phyloP scores from a whole-genome alignment of 2,888 invertebrate species.

The Clitarchus hookeri region DNA sequence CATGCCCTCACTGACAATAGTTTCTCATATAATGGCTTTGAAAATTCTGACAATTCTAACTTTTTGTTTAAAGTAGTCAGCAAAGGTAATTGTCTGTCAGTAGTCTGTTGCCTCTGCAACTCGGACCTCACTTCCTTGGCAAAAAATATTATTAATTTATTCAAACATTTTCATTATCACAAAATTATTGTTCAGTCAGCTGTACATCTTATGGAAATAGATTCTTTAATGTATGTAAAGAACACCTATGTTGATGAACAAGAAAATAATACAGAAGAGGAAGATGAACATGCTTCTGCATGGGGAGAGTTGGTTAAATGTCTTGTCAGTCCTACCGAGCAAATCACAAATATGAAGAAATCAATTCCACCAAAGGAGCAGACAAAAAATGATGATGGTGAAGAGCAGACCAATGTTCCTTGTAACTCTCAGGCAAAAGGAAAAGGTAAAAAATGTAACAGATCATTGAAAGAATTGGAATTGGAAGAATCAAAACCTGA shows the following conservation, averaged over 20 bases:
- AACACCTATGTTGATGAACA: neutral
- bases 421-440: neutral
- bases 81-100: constrained; percentile 28
- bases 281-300: constrained; percentile 4
- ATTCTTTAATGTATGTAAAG: constrained; percentile 22
- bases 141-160: constrained; percentile 38
- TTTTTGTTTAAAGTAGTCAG: constrained; percentile 23
- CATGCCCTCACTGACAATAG: constrained; percentile 34
- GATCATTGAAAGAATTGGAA: constrained; percentile 22
- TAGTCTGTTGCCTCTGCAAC: constrained; percentile 38
- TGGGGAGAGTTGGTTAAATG: constrained; percentile 2
- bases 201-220: constrained; percentile 32
- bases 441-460: constrained; percentile 32
- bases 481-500: constrained; percentile 24
- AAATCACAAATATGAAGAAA: neutral
- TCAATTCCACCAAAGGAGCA: constrained; percentile 19
- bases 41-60: neutral
- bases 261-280: neutral
- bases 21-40: neutral
- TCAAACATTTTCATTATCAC: constrained; percentile 41
- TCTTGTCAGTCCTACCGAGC: neutral
- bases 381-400: neutral
- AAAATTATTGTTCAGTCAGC: constrained; percentile 37
- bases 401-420: neutral
- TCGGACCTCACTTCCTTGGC: constrained; percentile 37